These are phyloP conservation scores for Oceanodroma leucorhoa DNA, from an alignment of 2,797 vertebrate species.

Conservation along the genomic window DNA sequence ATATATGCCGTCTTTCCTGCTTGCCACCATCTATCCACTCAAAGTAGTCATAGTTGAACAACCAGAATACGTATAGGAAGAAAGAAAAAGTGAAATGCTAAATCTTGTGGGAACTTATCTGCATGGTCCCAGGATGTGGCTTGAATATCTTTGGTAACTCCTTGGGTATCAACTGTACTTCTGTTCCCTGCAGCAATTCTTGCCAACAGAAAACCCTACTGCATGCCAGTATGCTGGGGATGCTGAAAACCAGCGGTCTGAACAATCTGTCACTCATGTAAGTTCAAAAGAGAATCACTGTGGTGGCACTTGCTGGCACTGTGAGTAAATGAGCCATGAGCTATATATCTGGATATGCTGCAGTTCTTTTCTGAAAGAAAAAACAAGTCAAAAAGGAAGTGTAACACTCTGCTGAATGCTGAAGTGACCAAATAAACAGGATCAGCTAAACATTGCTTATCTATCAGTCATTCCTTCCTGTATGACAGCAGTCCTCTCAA, in stretches of 20 bases:
- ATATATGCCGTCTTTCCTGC: not conserved
- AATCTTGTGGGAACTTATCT: not conserved
- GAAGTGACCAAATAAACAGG: constrained; percentile 25
- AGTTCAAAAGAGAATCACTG: constrained; percentile 14
- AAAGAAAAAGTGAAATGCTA: not conserved
- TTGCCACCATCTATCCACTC: not conserved
- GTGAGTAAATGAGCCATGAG: constrained; percentile 41
- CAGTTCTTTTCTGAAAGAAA: not conserved
- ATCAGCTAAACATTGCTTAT: constrained; percentile 2
- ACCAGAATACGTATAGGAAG: not conserved
- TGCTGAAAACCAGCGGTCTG: constrained; percentile 37
- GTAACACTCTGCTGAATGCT: not conserved
- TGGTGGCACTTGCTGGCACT: not conserved
- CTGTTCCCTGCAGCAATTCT: not conserved
- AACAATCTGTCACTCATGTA: constrained; percentile 44
- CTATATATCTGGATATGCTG: constrained; percentile 6
- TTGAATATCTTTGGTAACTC: not conserved
- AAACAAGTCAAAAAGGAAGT: constrained; percentile 9
- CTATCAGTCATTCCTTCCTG: not conserved
- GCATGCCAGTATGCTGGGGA: not conserved
- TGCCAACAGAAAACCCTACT: not conserved
- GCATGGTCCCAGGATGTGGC: not conserved
- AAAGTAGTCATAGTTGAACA: not conserved
- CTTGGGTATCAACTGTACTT: not conserved
- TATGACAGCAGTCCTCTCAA: not conserved